phyloP scores from a whole-genome alignment of 2,113 vertebrate genomes.

The Odocoileus virginianus region DNA sequence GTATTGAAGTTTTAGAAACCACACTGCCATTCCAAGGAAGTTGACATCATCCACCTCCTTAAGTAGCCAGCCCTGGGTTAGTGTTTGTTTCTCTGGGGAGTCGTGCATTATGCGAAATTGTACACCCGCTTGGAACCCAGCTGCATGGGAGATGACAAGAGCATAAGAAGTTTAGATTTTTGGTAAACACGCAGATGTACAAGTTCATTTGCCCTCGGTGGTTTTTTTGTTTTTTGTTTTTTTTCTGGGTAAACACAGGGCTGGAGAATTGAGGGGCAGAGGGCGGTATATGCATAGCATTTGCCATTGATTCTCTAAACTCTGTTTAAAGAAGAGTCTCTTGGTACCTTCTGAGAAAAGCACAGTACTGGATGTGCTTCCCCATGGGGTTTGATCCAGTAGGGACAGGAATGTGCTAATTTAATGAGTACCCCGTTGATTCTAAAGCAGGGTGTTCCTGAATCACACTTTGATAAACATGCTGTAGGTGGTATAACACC shows the following conservation, averaged over 20 bases:
- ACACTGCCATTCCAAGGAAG: not conserved
- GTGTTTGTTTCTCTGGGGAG: not conserved
- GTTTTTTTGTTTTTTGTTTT: accelerated
- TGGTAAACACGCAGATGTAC: not conserved
- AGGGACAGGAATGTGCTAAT: not conserved
- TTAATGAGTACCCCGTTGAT: not conserved
- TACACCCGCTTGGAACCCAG: not conserved
- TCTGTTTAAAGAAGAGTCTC: not conserved
- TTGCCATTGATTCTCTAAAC: not conserved
- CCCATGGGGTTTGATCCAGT: not conserved
- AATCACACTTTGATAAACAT: not conserved
- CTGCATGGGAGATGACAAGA: not conserved
- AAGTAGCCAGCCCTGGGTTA: not conserved
- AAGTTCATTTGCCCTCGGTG: not conserved
- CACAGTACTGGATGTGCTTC: not conserved
- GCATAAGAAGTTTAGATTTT: not conserved
- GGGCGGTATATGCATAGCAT: not conserved
- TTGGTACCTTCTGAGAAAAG: not conserved
- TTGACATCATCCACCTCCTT: not conserved
- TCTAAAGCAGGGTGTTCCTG: not conserved
- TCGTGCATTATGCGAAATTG: not conserved
- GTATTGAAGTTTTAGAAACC: not conserved
- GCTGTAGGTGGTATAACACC: not conserved
- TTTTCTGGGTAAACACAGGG: not conserved
- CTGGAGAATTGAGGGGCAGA: not conserved